Percentiles rank a stretch among this genome's conserved stretches.
These are phyloP conservation scores for Heliconius himera DNA, from an alignment of 1,140 invertebrate species.

Conservation along the genomic window DNA sequence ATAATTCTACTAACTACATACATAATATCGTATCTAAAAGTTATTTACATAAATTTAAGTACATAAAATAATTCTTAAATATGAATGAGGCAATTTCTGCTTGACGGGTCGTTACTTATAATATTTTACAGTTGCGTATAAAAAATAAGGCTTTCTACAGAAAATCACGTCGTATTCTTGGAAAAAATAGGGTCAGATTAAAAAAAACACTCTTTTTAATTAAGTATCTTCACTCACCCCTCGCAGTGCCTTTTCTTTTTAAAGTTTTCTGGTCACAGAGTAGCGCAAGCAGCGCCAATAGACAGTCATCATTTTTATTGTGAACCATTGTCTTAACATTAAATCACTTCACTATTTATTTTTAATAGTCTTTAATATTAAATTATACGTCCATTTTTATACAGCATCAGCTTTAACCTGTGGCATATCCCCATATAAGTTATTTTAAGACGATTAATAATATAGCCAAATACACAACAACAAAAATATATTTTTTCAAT, in stretches of 20 bases:
- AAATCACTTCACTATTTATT: background rate
- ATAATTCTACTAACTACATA: background rate
- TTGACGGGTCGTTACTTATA: background rate
- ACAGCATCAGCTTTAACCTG: background rate
- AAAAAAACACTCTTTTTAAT: slow-evolving; percentile 19
- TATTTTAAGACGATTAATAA: too few species aligned
- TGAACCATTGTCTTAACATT: slow-evolving; percentile 53
- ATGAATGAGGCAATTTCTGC: background rate
- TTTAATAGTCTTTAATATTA: too few species aligned
- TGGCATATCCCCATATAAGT: too few species aligned
- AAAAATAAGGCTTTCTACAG: background rate
- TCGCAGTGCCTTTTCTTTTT: slow-evolving; percentile 33
- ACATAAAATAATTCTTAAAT: background rate
- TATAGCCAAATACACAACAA: too few species aligned
- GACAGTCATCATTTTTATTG: slow-evolving; percentile 59
- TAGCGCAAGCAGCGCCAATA: slow-evolving; percentile 57
- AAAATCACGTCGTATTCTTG: slow-evolving; percentile 8
- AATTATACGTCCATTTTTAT: background rate
- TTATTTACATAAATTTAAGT: background rate
- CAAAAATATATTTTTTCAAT: too few species aligned
- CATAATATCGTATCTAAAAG: background rate
- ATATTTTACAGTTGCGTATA: slow-evolving; percentile 3
- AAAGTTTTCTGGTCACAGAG: slow-evolving; percentile 57
- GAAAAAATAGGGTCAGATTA: slow-evolving; percentile 5
- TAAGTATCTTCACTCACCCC: slow-evolving; percentile 37